Evolutionary conservation across 1,140 invertebrate genomes (phyloP).

Genomic region (Eriosoma lanigerum): DNA sequence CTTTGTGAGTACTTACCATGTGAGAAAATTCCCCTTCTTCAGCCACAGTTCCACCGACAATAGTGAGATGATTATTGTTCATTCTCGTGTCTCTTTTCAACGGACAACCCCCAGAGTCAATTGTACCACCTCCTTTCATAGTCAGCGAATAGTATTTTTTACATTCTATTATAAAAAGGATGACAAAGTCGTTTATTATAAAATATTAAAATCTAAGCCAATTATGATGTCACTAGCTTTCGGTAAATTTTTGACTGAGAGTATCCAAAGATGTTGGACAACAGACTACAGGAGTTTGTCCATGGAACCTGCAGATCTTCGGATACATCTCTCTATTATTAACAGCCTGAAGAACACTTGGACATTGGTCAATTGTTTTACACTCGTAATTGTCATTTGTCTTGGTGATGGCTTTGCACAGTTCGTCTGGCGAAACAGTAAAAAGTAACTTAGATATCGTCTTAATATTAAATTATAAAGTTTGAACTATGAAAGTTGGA

Average conservation of each 20-base stretch:
- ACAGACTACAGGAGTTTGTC: background rate
- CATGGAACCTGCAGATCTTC: constrained; percentile 12
- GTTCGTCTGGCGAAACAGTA: background rate
- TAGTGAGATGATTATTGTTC: constrained; percentile 52
- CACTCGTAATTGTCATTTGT: background rate
- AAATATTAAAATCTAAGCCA: no score
- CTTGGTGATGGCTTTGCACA: constrained; percentile 13
- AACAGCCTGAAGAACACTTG: background rate
- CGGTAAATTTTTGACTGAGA: background rate
- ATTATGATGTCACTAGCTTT: constrained; percentile 17
- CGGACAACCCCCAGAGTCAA: background rate
- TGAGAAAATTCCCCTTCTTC: constrained; percentile 64
- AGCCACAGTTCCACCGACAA: constrained; percentile 63
- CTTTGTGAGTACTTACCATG: constrained; percentile 63
- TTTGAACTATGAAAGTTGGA: no score
- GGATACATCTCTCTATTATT: background rate
- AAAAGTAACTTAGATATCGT: background rate
- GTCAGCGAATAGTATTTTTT: constrained; percentile 20
- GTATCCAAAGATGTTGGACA: background rate
- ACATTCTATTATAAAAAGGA: background rate
- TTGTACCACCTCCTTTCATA: background rate
- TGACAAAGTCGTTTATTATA: background rate
- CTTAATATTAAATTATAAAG: background rate
- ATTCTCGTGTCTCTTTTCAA: background rate
- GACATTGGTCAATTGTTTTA: constrained; percentile 17